These are phyloP conservation scores for Bubalus kerabau DNA, from an alignment of 2,113 vertebrate genomes.

Conservation along the genomic window DNA sequence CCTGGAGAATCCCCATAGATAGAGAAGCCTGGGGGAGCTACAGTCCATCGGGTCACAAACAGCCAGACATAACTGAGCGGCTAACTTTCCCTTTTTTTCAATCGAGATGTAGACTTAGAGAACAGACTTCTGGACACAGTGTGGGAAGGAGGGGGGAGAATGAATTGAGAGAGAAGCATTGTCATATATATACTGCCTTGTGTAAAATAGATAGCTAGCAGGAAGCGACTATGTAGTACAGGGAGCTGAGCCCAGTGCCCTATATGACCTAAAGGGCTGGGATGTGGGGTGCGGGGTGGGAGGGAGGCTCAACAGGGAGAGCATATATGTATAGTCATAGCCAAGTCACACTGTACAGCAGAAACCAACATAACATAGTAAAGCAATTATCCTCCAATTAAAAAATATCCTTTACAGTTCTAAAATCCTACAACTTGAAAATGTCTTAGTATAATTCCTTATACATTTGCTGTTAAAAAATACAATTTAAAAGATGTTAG, in stretches of 20 bases:
- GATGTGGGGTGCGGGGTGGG: not conserved
- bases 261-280: not conserved
- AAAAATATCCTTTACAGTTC: not conserved
- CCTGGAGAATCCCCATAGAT: not conserved
- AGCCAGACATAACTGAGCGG: not conserved
- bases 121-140: not conserved
- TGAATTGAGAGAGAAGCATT: not conserved
- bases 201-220: not conserved
- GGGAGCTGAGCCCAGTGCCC: not conserved
- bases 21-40: not conserved
- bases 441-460: conserved; percentile 7
- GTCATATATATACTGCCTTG: not conserved
- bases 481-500: not conserved
- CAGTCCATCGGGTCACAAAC: not conserved
- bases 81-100: not conserved
- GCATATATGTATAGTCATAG: not conserved
- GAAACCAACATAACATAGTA: not conserved
- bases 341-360: not conserved
- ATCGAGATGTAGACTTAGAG: not conserved
- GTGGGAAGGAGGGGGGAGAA: not conserved
- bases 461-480: not conserved
- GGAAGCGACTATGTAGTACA: not conserved
- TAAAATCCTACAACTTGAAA: conserved; percentile 38
- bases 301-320: not conserved
- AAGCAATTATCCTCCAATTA: not conserved